Evolutionary conservation across 2,888 invertebrate species (phyloP).

Genomic region (Drosophila bunnanda): DNA sequence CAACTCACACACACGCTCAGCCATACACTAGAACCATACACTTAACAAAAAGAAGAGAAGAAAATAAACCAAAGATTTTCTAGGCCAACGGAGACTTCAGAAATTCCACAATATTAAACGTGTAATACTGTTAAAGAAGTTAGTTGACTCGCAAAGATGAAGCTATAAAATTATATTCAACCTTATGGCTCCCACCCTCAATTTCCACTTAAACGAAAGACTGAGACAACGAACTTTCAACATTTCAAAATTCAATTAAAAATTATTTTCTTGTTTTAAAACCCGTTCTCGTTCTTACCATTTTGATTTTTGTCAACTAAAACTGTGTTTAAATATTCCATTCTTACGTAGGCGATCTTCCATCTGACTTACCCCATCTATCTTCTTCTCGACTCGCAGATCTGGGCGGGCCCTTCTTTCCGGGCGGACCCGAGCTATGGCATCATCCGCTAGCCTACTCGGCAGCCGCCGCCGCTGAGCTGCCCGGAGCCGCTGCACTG

Average conservation of each 20-base stretch:
- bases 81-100: neutral
- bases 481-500: conserved; percentile 91
- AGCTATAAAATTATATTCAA: neutral
- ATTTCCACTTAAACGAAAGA: conserved; percentile 57
- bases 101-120: neutral
- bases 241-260: conserved; percentile 1
- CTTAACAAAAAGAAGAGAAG: conserved; percentile 24
- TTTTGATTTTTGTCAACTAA: conserved; percentile 34
- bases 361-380: conserved; percentile 42
- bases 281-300: conserved; percentile 33
- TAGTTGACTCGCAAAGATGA: too few species aligned
- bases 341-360: conserved; percentile 18
- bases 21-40: conserved; percentile 33
- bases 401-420: conserved; percentile 98
- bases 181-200: neutral
- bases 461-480: conserved; percentile 90
- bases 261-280: conserved; percentile 31
- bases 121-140: neutral
- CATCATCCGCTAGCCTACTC: conserved; percentile 94
- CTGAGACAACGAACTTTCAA: conserved; percentile 70
- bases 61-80: conserved; percentile 1
- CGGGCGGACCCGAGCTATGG: conserved; percentile 97
- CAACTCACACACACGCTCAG: conserved; percentile 63
- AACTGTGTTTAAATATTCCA: conserved; percentile 20
- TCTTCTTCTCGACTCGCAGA: conserved; percentile 86